These are phyloP conservation scores for Rhabdomys pumilio DNA, from an alignment of 2,797 vertebrate species.

Conservation along the genomic window DNA sequence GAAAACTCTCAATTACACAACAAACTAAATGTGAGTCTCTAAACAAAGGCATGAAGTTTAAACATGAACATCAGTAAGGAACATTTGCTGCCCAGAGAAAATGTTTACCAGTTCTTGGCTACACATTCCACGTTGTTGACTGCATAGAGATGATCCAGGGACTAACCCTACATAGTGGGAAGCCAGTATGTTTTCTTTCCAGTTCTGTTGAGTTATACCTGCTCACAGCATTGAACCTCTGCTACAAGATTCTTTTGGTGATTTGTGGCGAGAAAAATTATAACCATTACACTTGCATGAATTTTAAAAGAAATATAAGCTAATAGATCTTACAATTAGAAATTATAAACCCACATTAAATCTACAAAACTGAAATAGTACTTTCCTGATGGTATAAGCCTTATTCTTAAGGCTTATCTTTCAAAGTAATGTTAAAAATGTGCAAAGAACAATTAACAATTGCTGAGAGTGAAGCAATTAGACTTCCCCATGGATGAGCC, in stretches of 20 bases:
- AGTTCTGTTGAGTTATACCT: neutral
- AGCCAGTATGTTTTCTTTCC: neutral
- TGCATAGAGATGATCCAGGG: constrained; percentile 9
- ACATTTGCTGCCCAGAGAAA: constrained; percentile 50
- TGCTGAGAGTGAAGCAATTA: no score
- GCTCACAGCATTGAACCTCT: neutral
- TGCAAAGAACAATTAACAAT: neutral
- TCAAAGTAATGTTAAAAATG: neutral
- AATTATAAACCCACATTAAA: neutral
- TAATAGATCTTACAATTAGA: neutral
- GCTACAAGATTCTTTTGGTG: neutral
- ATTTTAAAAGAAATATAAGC: neutral
- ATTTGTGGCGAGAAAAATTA: neutral
- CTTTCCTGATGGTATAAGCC: neutral
- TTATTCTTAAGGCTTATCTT: neutral
- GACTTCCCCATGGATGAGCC: neutral
- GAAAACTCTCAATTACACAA: constrained; percentile 63
- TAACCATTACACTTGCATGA: neutral
- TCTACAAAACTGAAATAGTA: constrained; percentile 20
- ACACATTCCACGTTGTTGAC: constrained; percentile 55
- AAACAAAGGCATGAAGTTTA: constrained; percentile 72
- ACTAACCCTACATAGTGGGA: neutral
- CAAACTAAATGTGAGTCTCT: constrained; percentile 66
- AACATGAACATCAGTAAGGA: constrained; percentile 56
- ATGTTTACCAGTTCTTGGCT: neutral